These are phyloP conservation scores for Sinotaia quadrata DNA, from an alignment of 2,888 invertebrate species.

Conservation along the genomic window DNA sequence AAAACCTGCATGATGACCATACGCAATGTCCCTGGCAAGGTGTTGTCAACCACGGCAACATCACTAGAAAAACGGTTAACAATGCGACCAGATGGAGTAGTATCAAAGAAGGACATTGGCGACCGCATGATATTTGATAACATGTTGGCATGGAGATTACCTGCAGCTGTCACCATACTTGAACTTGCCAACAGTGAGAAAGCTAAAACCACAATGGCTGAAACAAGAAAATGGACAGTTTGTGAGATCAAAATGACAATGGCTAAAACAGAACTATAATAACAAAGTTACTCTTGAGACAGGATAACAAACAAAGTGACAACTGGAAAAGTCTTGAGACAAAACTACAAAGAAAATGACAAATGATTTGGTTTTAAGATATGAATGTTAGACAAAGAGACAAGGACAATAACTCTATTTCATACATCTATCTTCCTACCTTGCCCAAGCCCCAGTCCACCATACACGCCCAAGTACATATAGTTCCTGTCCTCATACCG, in stretches of 20 bases:
- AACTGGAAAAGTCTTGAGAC: too few relatives aligned
- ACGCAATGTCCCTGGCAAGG: conserved; percentile 45
- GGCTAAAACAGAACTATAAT: too few relatives aligned
- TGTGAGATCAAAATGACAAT: too few relatives aligned
- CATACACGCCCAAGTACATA: conserved; percentile 74
- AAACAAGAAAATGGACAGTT: too few relatives aligned
- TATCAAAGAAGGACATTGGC: conserved; percentile 71
- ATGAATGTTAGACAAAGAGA: too few relatives aligned
- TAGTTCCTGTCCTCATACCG: conserved; percentile 56
- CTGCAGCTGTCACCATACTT: conserved; percentile 61
- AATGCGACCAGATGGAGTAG: conserved; percentile 72
- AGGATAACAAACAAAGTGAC: too few relatives aligned
- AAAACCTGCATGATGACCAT: conserved; percentile 53
- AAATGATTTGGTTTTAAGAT: too few relatives aligned
- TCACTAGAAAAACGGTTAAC: conserved; percentile 68
- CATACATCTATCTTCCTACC: too few relatives aligned
- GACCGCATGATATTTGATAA: conserved; percentile 57
- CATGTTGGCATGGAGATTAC: conserved; percentile 58
- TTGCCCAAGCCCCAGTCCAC: conserved; percentile 65
- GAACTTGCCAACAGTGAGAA: conserved; percentile 49
- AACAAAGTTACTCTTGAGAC: too few relatives aligned
- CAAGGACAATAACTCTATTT: too few relatives aligned
- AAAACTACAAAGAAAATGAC: too few relatives aligned
- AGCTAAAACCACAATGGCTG: conserved; percentile 56
- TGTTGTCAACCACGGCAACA: conserved; percentile 59